Percentiles rank a stretch among this genome's conserved stretches.
Evolutionary conservation across 2,113 vertebrate species (phyloP).

Genomic region (Melierax canorus): DNA sequence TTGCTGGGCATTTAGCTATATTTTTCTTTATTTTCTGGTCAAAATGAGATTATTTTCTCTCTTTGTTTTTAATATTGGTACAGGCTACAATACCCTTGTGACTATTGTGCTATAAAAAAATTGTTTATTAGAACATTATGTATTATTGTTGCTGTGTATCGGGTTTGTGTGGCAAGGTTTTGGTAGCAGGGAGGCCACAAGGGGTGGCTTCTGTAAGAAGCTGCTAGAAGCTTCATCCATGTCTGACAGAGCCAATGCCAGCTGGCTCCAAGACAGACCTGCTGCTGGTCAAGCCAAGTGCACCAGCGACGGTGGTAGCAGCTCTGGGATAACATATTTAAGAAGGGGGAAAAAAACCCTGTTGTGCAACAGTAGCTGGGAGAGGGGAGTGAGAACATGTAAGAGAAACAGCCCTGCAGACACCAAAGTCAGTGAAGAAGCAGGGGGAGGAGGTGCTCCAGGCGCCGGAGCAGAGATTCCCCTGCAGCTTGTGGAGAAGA

Average conservation of each 20-base stretch:
- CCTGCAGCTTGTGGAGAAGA: too few relatives aligned
- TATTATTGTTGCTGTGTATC: background rate
- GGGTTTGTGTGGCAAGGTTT: background rate
- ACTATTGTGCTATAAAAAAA: background rate
- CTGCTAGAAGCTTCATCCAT: background rate
- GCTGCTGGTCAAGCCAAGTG: background rate
- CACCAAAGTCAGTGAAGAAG: background rate
- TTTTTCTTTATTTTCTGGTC: background rate
- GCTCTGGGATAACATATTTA: background rate
- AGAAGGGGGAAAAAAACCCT: background rate
- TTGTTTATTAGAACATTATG: background rate
- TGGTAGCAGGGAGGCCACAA: background rate
- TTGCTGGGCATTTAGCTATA: background rate
- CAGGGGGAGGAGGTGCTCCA: background rate
- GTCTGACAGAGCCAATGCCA: background rate
- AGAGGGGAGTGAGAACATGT: background rate
- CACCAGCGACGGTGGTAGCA: rapidly evolving
- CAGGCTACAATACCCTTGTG: background rate
- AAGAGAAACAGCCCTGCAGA: background rate
- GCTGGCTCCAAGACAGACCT: too few relatives aligned
- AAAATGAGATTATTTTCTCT: conserved; percentile 2
- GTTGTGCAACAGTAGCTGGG: background rate
- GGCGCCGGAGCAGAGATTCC: too few relatives aligned
- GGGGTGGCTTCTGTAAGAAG: background rate
- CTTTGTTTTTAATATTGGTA: background rate